Percentiles rank a stretch among this genome's conserved stretches.
These are phyloP conservation scores for Apoda limacodes DNA, from an alignment of 2,888 invertebrate genomes.

Conservation along the genomic window DNA sequence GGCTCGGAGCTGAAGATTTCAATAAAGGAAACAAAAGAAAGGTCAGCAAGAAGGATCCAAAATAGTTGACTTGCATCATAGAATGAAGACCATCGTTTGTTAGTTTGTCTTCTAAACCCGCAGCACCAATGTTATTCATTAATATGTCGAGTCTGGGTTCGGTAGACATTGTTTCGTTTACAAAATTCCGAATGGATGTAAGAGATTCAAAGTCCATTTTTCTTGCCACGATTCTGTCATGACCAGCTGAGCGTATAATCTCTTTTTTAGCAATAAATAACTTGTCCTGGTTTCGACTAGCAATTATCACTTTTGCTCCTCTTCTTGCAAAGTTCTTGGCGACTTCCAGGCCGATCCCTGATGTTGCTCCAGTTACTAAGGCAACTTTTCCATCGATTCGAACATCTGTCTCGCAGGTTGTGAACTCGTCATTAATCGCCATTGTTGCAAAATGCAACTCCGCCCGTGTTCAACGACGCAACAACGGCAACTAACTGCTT, in stretches of 20 bases:
- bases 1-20: constrained; percentile 38
- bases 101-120: constrained; percentile 36
- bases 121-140: constrained; percentile 71
- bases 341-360: constrained; percentile 85
- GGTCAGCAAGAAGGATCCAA: constrained; percentile 42
- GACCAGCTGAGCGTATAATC: constrained; percentile 40
- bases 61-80: constrained; percentile 70
- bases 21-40: constrained; percentile 41
- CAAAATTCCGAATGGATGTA: constrained; percentile 65
- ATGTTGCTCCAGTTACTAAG: constrained; percentile 84
- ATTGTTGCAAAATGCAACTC: constrained; percentile 15
- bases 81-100: constrained; percentile 72
- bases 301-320: constrained; percentile 78
- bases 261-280: constrained; percentile 38
- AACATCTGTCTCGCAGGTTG: constrained; percentile 34
- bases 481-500: no score
- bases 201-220: constrained; percentile 53
- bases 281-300: constrained; percentile 75
- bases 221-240: constrained; percentile 35
- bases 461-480: no score
- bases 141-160: constrained; percentile 60
- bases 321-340: constrained; percentile 76
- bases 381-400: constrained; percentile 68
- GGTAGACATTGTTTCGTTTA: constrained; percentile 41
- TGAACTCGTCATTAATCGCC: constrained; percentile 30